Evolutionary conservation across 1,140 invertebrate species (phyloP).

Genomic region (Cherax destructor): DNA sequence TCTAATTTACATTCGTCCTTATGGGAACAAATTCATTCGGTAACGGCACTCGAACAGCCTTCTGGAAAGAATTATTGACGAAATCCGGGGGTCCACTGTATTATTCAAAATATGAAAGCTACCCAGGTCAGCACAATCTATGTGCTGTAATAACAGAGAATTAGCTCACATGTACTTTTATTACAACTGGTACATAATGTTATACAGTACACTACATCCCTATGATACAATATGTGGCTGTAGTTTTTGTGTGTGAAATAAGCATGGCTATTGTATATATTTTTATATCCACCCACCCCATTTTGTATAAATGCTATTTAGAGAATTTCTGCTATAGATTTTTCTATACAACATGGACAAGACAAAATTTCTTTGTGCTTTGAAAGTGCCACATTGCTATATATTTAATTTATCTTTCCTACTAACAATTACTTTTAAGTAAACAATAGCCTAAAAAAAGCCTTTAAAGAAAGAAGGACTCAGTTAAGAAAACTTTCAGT

Average conservation of each 20-base stretch:
- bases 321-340: not conserved
- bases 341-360: not conserved
- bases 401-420: not conserved
- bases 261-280: not conserved
- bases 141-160: not conserved
- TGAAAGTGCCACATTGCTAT: not conserved
- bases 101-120: no score
- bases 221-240: no score
- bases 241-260: no score
- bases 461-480: constrained; percentile 10
- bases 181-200: not conserved
- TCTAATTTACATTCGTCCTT: no score
- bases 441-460: constrained; percentile 2
- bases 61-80: no score
- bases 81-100: no score
- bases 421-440: not conserved
- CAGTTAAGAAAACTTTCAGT: constrained; percentile 12
- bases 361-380: not conserved
- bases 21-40: no score
- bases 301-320: not conserved
- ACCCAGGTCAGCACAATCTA: no score
- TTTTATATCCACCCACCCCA: not conserved
- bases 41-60: no score
- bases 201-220: no score
- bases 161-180: not conserved